Evolutionary conservation across 2,797 vertebrate genomes (phyloP).

Genomic region (Mycteria americana): DNA sequence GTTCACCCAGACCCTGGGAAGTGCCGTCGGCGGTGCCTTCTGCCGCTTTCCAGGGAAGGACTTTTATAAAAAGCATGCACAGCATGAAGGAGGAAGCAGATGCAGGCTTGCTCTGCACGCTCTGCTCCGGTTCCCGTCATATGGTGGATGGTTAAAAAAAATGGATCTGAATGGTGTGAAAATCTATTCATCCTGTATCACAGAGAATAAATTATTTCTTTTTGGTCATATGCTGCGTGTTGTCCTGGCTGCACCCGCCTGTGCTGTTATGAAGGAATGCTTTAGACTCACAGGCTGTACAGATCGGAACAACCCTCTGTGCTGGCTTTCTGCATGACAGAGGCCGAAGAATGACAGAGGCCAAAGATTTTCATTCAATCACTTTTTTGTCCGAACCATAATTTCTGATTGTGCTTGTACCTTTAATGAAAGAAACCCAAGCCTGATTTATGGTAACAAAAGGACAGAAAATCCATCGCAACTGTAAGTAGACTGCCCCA

Average conservation of each 20-base stretch:
- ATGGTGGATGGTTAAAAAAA: slow-evolving; percentile 39
- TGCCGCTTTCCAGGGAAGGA: slow-evolving; percentile 7
- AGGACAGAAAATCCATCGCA: not conserved
- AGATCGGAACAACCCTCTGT: not conserved
- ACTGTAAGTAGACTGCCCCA: not conserved
- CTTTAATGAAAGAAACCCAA: not conserved
- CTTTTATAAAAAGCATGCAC: not conserved
- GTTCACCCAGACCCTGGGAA: not conserved
- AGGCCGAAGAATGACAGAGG: not conserved
- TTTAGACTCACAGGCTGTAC: not conserved
- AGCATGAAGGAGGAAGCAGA: slow-evolving; percentile 50
- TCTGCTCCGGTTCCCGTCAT: not conserved
- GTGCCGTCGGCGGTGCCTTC: not conserved
- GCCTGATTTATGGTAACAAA: not conserved
- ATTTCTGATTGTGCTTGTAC: not conserved
- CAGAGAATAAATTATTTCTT: slow-evolving; percentile 53
- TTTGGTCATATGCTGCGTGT: not conserved
- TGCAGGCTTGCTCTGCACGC: not conserved
- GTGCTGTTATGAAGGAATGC: slow-evolving; percentile 28
- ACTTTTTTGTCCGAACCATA: not conserved
- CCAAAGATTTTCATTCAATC: not conserved
- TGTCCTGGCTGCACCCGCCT: not conserved
- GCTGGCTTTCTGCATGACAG: not conserved
- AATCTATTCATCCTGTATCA: slow-evolving; percentile 46
- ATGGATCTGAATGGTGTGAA: slow-evolving; percentile 34